These are phyloP conservation scores for Clunio marinus DNA, from an alignment of 2,888 invertebrate genomes.

Conservation along the genomic window DNA sequence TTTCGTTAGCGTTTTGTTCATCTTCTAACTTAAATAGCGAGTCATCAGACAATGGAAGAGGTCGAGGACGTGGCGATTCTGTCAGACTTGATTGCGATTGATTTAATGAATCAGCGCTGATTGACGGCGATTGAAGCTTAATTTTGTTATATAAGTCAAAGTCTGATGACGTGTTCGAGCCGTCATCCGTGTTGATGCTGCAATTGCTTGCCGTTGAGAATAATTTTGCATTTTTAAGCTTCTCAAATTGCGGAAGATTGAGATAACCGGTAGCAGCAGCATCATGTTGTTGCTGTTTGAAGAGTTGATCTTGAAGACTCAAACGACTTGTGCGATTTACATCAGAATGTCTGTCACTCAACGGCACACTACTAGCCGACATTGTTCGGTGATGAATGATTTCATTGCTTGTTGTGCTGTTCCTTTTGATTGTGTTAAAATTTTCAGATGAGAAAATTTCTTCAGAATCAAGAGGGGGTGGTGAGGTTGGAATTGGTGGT, in stretches of 20 bases:
- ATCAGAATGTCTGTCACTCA: constrained; percentile 44
- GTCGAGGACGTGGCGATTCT: constrained; percentile 57
- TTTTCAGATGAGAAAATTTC: constrained; percentile 51
- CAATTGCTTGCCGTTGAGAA: constrained; percentile 50
- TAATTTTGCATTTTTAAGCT: constrained; percentile 43
- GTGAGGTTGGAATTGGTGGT: constrained; percentile 71
- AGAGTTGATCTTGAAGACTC: constrained; percentile 50
- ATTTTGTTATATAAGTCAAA: constrained; percentile 50
- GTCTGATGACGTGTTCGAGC: constrained; percentile 50
- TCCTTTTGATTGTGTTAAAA: constrained; percentile 50
- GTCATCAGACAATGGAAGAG: constrained; percentile 71
- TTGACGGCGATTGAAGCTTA: constrained; percentile 47
- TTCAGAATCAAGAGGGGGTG: constrained; percentile 64
- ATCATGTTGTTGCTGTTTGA: constrained; percentile 44
- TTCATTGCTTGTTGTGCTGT: constrained; percentile 40
- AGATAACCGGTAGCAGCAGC: constrained; percentile 45
- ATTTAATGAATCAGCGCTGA: constrained; percentile 44
- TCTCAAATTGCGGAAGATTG: constrained; percentile 40
- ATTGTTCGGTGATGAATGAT: constrained; percentile 32
- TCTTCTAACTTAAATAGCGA: constrained; percentile 57
- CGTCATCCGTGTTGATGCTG: constrained; percentile 51
- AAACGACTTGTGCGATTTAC: constrained; percentile 46
- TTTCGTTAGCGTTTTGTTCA: constrained; percentile 56
- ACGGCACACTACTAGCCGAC: constrained; percentile 43
- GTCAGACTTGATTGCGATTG: constrained; percentile 49